Percentiles rank a stretch among this genome's conserved stretches.
phyloP scores from a whole-genome alignment of 2,797 vertebrate genomes.

The Tarsius wallacei region DNA sequence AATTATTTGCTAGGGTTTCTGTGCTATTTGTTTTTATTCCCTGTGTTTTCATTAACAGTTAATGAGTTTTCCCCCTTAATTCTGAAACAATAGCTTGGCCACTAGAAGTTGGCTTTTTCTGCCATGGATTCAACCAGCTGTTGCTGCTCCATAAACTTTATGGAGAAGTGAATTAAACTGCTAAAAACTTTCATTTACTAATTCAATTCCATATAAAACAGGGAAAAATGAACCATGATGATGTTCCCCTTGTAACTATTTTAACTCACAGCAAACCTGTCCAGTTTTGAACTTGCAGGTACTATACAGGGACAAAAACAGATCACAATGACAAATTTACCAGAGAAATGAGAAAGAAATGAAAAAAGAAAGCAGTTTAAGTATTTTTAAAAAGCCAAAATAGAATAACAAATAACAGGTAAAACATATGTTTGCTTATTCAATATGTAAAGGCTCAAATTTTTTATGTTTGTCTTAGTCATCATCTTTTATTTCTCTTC shows the following conservation, averaged over 20 bases:
- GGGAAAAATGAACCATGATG: constrained; percentile 62
- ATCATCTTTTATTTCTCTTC: constrained; percentile 62
- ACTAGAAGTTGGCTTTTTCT: constrained; percentile 83
- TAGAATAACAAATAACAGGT: constrained; percentile 56
- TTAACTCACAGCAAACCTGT: constrained; percentile 62
- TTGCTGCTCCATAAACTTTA: constrained; percentile 90
- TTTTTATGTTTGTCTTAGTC: constrained; percentile 58
- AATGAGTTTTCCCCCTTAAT: constrained; percentile 87
- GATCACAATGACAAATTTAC: constrained; percentile 19
- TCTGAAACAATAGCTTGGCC: constrained; percentile 88
- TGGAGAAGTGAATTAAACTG: constrained; percentile 89
- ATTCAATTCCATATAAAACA: constrained; percentile 78
- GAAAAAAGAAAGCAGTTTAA: constrained; percentile 69
- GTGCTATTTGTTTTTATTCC: constrained; percentile 90
- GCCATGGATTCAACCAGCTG: constrained; percentile 84
- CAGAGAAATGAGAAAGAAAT: constrained; percentile 22
- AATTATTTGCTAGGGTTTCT: constrained; percentile 88
- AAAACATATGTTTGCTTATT: not conserved
- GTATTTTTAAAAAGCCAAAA: constrained; percentile 68
- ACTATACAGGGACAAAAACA: constrained; percentile 13
- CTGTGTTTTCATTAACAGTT: constrained; percentile 90
- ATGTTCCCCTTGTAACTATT: constrained; percentile 67
- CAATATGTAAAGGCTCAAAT: not conserved
- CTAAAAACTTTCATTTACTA: constrained; percentile 80
- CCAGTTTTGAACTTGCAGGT: constrained; percentile 61